Evolutionary conservation across 2,797 vertebrate species (phyloP), one percentile per base, ranked within the genome.

Genomic region (Rhodeus uyekii): DNA sequence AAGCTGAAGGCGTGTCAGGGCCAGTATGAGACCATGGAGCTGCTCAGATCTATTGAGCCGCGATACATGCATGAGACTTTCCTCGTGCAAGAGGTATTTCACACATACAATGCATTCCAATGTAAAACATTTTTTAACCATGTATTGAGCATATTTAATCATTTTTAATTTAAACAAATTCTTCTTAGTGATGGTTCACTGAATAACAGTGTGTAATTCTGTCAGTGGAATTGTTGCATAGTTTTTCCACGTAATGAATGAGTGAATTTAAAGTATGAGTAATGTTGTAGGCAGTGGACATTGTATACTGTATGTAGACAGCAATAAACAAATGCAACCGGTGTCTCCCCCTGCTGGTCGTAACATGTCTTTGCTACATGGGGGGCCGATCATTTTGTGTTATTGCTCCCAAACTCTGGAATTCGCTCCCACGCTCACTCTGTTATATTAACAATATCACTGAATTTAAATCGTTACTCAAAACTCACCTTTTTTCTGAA

Each of bases 1-100:
- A 99, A 98, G 87, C 93, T 98, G 71, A 97, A 96, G 89, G 78
- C 92, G 29, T 96, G 94, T 89, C 97, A 95, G 86, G 98, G 98
- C 86, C 96, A 97, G 83, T 99, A 98, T 0, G 98, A 99, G 91
- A 99, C 98, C 2, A 97, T 99, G 92, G 95, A 98, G 92, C 91
- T 91, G 85, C 95, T 99, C 75, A 92, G 96, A 83, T 92, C 93
- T 1, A 93, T 99, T 76, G 93, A 93, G 82, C 93, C 96, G 19
- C 95, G 95, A 90, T 96, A 96, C 91, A 96, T 96, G 96, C 95
- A 96, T 48, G 97, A 99, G 86, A 78, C 87, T 78, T 98, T 98
- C 88, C 94, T 99, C 36, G 95, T 98, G 69, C 94, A 92, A 65
- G 96, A 98, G 97, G 98, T 99, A 89, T 1, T 1, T 5, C 27